These are phyloP conservation scores for Hydrotaea cyrtoneurina DNA, from an alignment of 2,888 invertebrate species.

Conservation along the genomic window DNA sequence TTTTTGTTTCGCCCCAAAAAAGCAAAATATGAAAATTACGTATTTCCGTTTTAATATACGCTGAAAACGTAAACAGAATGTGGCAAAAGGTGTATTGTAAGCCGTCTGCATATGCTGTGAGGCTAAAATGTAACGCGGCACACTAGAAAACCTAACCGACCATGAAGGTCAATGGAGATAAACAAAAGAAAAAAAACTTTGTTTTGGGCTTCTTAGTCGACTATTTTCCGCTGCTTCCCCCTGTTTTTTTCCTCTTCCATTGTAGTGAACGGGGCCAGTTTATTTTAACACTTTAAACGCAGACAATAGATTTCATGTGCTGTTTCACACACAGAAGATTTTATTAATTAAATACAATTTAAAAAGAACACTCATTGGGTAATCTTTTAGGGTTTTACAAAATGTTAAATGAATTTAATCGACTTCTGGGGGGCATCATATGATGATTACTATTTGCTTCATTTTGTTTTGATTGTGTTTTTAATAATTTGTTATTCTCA, in stretches of 20 bases:
- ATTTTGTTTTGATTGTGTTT: slow-evolving; percentile 11
- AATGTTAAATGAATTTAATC: slow-evolving; percentile 33
- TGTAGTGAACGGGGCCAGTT: neutral
- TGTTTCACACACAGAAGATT: neutral
- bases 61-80: slow-evolving; percentile 30
- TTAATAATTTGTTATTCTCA: neutral
- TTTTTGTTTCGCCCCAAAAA: slow-evolving; percentile 5
- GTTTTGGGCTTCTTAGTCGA: slow-evolving; percentile 19
- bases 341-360: slow-evolving; percentile 2
- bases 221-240: neutral
- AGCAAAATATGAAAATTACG: slow-evolving; percentile 46
- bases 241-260: neutral
- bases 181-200: too few species aligned
- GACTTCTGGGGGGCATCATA: neutral
- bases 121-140: slow-evolving; percentile 29
- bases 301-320: neutral
- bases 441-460: slow-evolving; percentile 22
- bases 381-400: slow-evolving; percentile 1
- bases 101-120: neutral
- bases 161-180: slow-evolving; percentile 58
- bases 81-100: neutral
- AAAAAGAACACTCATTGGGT: neutral
- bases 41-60: slow-evolving; percentile 56
- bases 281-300: slow-evolving; percentile 3
- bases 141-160: slow-evolving; percentile 33